Percentiles rank a stretch among this genome's conserved stretches.
Evolutionary conservation across 2,888 invertebrate genomes (phyloP).

Genomic region (Harmothoe impar): DNA sequence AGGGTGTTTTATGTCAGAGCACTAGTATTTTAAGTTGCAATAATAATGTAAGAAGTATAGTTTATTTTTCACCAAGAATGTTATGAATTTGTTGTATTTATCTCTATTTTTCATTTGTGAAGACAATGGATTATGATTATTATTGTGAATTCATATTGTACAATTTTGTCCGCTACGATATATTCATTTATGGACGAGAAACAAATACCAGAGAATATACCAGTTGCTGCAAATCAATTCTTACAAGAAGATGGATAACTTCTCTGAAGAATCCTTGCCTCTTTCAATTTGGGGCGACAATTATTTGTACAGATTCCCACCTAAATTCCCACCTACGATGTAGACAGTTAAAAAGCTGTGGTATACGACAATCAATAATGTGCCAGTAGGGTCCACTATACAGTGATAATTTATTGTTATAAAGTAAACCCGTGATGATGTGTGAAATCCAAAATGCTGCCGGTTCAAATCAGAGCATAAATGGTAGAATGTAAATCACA

Average conservation of each 20-base stretch:
- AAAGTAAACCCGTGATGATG: not conserved
- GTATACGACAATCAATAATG: not conserved
- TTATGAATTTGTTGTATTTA: conserved; percentile 34
- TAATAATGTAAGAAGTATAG: not conserved
- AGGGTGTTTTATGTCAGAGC: not conserved
- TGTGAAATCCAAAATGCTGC: conserved; percentile 3
- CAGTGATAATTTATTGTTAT: not conserved
- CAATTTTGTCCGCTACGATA: conserved; percentile 11
- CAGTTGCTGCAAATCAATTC: not conserved
- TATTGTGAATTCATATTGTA: conserved; percentile 21
- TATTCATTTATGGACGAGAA: not conserved
- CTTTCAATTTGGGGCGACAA: too few relatives aligned
- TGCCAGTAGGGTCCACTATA: not conserved
- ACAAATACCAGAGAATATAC: not conserved
- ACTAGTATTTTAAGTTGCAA: conserved; percentile 31
- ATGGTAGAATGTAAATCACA: not conserved
- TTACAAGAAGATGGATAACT: not conserved
- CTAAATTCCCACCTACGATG: not conserved
- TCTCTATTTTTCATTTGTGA: conserved; percentile 18
- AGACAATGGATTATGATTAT: conserved; percentile 6
- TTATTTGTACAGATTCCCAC: not conserved
- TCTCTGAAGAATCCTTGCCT: not conserved
- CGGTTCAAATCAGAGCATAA: not conserved
- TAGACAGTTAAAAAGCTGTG: not conserved
- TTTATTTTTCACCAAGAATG: conserved; percentile 21